These are phyloP conservation scores for Rhegmatorhina hoffmannsi DNA, from an alignment of 2,113 vertebrate genomes.

Conservation along the genomic window DNA sequence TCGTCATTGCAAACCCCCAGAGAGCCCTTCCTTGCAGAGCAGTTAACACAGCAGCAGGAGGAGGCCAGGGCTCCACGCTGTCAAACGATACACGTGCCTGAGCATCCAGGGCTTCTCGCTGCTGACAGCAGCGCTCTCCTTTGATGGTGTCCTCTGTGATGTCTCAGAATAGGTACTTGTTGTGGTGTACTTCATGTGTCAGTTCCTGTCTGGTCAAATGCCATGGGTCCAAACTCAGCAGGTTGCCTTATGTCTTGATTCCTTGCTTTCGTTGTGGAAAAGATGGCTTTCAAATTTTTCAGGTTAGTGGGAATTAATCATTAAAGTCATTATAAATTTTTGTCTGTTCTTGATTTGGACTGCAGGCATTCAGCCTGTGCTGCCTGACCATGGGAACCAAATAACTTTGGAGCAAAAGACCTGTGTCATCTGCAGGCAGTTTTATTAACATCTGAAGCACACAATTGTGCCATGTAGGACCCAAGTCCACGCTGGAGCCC, in stretches of 20 bases:
- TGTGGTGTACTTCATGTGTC: not conserved
- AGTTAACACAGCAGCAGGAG: not conserved
- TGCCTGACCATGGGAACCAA: not conserved
- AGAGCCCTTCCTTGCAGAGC: not conserved
- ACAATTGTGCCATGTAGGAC: constrained; percentile 10
- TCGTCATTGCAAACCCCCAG: fast-evolving
- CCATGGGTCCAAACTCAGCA: not conserved
- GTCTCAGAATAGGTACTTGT: not conserved
- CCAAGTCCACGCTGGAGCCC: not conserved
- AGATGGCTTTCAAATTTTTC: not conserved
- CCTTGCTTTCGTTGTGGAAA: not conserved
- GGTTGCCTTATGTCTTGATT: not conserved
- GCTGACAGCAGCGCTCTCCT: not conserved
- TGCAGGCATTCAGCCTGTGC: not conserved
- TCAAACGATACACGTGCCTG: not conserved
- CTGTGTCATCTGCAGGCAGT: not conserved
- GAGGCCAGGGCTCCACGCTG: not conserved
- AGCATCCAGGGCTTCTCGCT: not conserved
- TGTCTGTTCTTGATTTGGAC: not conserved
- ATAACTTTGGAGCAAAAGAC: constrained; percentile 33
- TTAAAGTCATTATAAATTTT: not conserved
- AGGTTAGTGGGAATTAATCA: not conserved
- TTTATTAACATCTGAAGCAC: constrained; percentile 44
- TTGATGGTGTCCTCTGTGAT: not conserved
- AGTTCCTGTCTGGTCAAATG: not conserved